These are phyloP conservation scores for Chymomyza amoena DNA, from an alignment of 2,888 invertebrate genomes.

Conservation along the genomic window DNA sequence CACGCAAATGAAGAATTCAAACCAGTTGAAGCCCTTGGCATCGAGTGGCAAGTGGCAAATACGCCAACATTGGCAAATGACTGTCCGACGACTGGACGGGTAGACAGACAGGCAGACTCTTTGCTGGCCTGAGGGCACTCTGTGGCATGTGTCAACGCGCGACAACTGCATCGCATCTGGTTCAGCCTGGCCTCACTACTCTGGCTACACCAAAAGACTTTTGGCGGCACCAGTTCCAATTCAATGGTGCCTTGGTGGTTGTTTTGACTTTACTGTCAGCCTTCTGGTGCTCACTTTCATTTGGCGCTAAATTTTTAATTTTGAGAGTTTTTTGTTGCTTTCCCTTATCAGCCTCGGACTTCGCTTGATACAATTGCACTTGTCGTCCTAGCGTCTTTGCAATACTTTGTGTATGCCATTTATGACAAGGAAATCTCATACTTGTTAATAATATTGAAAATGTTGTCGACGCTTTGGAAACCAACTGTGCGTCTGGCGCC, in stretches of 20 bases:
- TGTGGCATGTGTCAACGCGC: slow-evolving; percentile 56
- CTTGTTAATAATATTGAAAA: background rate
- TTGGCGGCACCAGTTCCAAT: slow-evolving; percentile 2
- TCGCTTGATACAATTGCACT: background rate
- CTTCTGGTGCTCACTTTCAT: slow-evolving; percentile 20
- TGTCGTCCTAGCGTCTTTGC: background rate
- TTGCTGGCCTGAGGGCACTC: slow-evolving; percentile 14
- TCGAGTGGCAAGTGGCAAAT: slow-evolving; percentile 38
- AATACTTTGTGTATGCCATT: background rate
- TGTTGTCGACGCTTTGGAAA: slow-evolving; percentile 11
- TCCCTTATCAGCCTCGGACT: background rate
- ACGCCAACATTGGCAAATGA: slow-evolving; percentile 47
- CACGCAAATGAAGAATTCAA: slow-evolving; percentile 70
- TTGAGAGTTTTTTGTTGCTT: background rate
- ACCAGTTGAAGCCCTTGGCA: slow-evolving; percentile 46
- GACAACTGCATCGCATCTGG: slow-evolving; percentile 52
- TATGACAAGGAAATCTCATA: slow-evolving; percentile 25
- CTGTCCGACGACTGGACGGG: slow-evolving; percentile 17
- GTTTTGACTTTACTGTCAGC: slow-evolving; percentile 7
- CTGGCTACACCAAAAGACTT: background rate
- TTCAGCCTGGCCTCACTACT: slow-evolving; percentile 3
- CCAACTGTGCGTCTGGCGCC: slow-evolving; percentile 64
- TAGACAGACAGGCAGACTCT: slow-evolving; percentile 26
- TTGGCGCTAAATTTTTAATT: background rate
- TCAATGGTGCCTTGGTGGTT: slow-evolving; percentile 8